phyloP scores from a whole-genome alignment of 2,888 invertebrate genomes.

The Drosophila koepferae region DNA sequence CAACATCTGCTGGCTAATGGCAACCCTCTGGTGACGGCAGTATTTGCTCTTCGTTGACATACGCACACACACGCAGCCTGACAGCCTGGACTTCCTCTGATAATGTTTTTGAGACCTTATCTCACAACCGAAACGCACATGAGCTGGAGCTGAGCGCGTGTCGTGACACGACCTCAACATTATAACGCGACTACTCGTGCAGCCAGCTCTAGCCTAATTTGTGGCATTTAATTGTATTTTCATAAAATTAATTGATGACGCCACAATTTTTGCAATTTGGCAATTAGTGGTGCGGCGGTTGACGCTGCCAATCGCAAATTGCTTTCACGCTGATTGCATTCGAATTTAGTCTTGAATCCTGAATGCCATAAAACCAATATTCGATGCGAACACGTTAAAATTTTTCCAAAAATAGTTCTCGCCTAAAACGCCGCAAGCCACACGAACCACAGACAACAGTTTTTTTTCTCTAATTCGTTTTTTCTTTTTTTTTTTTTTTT shows the following conservation, averaged over 20 bases:
- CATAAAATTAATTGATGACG: constrained; percentile 1
- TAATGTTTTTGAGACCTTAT: constrained; percentile 34
- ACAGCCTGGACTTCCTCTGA: constrained; percentile 55
- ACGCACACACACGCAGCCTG: constrained; percentile 28
- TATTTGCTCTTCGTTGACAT: constrained; percentile 15
- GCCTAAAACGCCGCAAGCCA: constrained; percentile 3
- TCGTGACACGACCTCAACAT: neutral
- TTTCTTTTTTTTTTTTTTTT: no score
- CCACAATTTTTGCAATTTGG: neutral
- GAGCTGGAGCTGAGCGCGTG: constrained; percentile 10
- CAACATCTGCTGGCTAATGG: constrained; percentile 21
- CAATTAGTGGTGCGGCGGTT: constrained; percentile 14
- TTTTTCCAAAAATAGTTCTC: neutral
- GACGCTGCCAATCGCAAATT: neutral
- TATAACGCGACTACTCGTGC: neutral
- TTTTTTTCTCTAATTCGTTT: neutral
- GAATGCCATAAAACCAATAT: neutral
- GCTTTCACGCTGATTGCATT: constrained; percentile 9
- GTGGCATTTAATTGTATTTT: constrained; percentile 10
- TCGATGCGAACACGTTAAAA: constrained; percentile 4
- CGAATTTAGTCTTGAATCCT: neutral
- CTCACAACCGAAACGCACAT: neutral
- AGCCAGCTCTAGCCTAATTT: neutral
- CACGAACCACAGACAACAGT: constrained; percentile 16
- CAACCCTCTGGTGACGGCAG: constrained; percentile 11